These are phyloP conservation scores for Podarcis lilfordi DNA, from an alignment of 2,797 vertebrate species.

Conservation along the genomic window DNA sequence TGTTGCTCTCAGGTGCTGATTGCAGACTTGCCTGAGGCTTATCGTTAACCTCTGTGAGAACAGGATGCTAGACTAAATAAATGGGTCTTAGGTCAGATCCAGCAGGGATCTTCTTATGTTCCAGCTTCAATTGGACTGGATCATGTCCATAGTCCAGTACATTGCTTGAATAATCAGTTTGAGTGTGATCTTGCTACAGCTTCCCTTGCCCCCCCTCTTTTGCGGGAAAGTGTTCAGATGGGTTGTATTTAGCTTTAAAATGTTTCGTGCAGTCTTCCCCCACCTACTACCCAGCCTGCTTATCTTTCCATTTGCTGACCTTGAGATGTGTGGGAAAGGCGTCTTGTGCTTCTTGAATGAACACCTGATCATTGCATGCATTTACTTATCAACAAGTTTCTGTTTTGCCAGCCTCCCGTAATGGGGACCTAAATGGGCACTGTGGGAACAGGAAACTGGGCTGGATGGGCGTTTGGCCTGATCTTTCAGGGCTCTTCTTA, in stretches of 20 bases:
- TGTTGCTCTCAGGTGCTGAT: too few relatives aligned
- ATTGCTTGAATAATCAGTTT: neutral
- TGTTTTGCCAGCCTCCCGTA: too few relatives aligned
- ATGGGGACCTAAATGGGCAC: too few relatives aligned
- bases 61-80: too few relatives aligned
- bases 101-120: neutral
- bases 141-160: neutral
- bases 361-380: constrained; percentile 11
- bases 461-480: too few relatives aligned
- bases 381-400: neutral
- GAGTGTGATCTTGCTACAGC: neutral
- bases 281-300: neutral
- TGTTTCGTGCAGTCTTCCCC: neutral
- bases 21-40: too few relatives aligned
- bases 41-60: too few relatives aligned
- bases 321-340: neutral
- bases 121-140: neutral
- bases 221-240: neutral
- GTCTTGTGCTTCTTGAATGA: accelerated
- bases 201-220: too few relatives aligned
- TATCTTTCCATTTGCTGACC: neutral
- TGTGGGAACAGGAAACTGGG: too few relatives aligned
- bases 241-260: neutral
- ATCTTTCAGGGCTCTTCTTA: too few relatives aligned
- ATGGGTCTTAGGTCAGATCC: neutral